Conservation (phyloP, 2,888 invertebrate genomes). For the Nemotelus nigrinus region DNA sequence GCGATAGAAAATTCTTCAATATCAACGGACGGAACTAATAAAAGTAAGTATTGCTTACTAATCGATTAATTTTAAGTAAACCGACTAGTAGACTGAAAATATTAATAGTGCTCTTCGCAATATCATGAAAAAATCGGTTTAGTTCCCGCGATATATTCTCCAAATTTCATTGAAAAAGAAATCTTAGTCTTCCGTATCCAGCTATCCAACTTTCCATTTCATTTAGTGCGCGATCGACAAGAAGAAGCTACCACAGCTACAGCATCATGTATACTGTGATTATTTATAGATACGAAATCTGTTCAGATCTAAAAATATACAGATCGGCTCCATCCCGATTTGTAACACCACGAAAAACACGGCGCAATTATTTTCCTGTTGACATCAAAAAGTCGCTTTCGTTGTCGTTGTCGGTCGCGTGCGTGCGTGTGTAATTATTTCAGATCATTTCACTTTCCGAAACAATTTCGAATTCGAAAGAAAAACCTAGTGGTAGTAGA, state of each 20-base stretch:
- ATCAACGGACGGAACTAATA: conserved; percentile 9
- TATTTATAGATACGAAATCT: conserved; percentile 30
- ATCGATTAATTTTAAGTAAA: neutral
- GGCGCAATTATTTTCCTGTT: neutral
- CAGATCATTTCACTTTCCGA: too few species aligned
- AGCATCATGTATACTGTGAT: conserved; percentile 33
- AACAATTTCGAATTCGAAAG: too few species aligned
- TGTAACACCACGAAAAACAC: conserved; percentile 34
- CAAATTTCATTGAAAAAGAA: too few species aligned
- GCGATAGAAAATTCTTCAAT: neutral
- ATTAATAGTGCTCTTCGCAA: neutral
- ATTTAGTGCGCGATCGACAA: conserved; percentile 6
- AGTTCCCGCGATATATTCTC: neutral
- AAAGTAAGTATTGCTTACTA: conserved; percentile 45
- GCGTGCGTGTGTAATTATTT: too few species aligned
- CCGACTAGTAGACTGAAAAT: too few species aligned
- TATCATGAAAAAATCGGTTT: neutral
- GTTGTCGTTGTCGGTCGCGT: neutral
- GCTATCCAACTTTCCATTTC: conserved; percentile 18
- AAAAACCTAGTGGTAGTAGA: too few species aligned
- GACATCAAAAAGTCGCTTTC: conserved; percentile 6
- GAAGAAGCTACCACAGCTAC: conserved; percentile 37
- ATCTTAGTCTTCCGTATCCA: neutral
- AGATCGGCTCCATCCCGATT: conserved; percentile 40
- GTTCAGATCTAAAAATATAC: conserved; percentile 27